Conservation (phyloP, 2,888 invertebrate genomes). For the Tipula confusa region DNA sequence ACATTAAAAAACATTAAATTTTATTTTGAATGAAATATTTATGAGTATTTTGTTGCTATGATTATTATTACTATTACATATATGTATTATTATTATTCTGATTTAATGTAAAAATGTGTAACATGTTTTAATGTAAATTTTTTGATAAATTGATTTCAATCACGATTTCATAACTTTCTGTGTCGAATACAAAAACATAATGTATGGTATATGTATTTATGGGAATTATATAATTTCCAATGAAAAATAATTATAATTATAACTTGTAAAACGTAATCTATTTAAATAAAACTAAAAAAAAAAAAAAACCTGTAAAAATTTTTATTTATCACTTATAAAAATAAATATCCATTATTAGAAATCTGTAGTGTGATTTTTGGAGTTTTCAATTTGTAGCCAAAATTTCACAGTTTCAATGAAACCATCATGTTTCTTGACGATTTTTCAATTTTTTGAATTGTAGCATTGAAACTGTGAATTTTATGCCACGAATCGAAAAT, state of each 20-base stretch:
- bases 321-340: no score
- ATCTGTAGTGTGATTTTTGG: no score
- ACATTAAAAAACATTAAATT: conserved; percentile 4
- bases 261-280: background rate
- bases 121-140: background rate
- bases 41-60: background rate
- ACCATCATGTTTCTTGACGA: no score
- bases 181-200: background rate
- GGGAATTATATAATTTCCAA: background rate
- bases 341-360: no score
- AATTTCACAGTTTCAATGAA: no score
- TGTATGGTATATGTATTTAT: background rate
- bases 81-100: background rate
- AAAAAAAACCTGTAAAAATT: no score
- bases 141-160: conserved; percentile 25
- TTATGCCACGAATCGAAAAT: no score
- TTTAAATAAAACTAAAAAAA: background rate
- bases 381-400: no score
- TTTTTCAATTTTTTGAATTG: no score
- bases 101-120: conserved; percentile 25
- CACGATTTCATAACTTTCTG: background rate
- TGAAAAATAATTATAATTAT: background rate
- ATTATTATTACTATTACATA: conserved; percentile 5
- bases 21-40: background rate
- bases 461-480: no score